Percentiles rank a stretch among this genome's conserved stretches.
phyloP scores from a whole-genome alignment of 2,888 invertebrate genomes.

The Dicyrtomina minuta region DNA sequence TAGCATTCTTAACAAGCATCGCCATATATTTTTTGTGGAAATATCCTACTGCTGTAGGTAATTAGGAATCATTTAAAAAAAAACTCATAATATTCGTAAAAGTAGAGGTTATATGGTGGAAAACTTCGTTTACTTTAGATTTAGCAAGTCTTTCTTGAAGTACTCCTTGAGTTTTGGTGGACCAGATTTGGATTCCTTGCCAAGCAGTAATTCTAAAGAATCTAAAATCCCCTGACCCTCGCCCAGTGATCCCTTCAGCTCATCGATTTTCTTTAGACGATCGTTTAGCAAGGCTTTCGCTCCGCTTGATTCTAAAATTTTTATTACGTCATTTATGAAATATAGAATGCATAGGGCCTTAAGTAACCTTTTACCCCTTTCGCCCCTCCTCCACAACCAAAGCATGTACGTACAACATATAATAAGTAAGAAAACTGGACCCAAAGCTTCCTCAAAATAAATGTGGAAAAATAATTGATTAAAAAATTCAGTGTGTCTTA shows the following conservation, averaged over 20 bases:
- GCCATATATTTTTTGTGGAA: too few species aligned
- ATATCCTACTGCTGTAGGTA: too few species aligned
- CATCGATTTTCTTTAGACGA: slow-evolving; percentile 75
- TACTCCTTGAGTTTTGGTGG: slow-evolving; percentile 30
- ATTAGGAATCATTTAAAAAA: too few species aligned
- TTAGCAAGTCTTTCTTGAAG: slow-evolving; percentile 37
- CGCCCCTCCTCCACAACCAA: background rate
- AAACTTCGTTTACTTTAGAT: slow-evolving; percentile 43
- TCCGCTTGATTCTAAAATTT: slow-evolving; percentile 72
- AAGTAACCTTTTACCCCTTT: background rate
- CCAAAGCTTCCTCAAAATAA: too few species aligned
- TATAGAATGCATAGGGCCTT: background rate
- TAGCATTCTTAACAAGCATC: too few species aligned
- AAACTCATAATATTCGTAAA: too few species aligned
- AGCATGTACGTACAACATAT: background rate
- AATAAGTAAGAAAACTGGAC: too few species aligned
- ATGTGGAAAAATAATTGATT: too few species aligned
- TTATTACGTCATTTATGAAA: too few species aligned
- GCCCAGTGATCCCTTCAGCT: slow-evolving; percentile 74
- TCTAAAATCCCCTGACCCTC: slow-evolving; percentile 77
- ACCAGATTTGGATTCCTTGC: slow-evolving; percentile 59
- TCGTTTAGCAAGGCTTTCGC: slow-evolving; percentile 82
- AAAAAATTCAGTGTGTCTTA: slow-evolving; percentile 40
- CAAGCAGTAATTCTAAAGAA: slow-evolving; percentile 72
- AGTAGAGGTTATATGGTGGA: too few species aligned